phyloP scores from a whole-genome alignment of 1,140 invertebrate species.

The Oncopodura yosiiana region DNA sequence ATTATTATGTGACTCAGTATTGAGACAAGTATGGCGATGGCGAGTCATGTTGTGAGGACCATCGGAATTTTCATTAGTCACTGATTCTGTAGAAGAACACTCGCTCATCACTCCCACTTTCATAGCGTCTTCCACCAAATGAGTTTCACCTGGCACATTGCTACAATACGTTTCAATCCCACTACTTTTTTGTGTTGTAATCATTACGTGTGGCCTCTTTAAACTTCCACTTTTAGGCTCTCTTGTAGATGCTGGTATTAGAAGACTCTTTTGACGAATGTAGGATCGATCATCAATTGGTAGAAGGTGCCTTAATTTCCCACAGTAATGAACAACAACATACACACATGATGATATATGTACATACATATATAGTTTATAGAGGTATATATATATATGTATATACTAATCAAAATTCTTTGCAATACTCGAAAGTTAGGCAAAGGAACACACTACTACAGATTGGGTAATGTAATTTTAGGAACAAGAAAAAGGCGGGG shows the following conservation, averaged over 20 bases:
- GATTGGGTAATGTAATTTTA: too few species aligned
- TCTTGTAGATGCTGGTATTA: constrained; percentile 11
- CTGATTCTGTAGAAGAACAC: constrained; percentile 23
- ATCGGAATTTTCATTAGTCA: constrained; percentile 13
- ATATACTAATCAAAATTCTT: too few species aligned
- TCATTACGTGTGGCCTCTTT: constrained; percentile 16
- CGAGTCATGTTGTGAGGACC: neutral
- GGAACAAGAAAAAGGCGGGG: too few species aligned
- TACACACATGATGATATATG: too few species aligned
- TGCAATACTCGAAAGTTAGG: too few species aligned
- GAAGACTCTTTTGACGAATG: constrained; percentile 24
- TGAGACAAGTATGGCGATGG: neutral
- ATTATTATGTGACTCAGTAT: neutral
- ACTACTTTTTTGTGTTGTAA: constrained; percentile 5
- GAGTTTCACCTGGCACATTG: neutral
- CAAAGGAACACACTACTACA: too few species aligned
- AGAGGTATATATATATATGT: too few species aligned
- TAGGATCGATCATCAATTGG: too few species aligned
- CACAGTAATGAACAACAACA: too few species aligned
- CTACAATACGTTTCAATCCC: neutral
- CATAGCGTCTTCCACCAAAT: neutral
- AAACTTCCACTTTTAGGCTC: constrained; percentile 22
- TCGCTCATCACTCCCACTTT: neutral
- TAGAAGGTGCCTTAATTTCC: too few species aligned
- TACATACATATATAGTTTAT: too few species aligned